Evolutionary conservation across 2,888 invertebrate species (phyloP), one percentile per base, ranked within the genome.

Genomic region (Leistus spinibarbis): DNA sequence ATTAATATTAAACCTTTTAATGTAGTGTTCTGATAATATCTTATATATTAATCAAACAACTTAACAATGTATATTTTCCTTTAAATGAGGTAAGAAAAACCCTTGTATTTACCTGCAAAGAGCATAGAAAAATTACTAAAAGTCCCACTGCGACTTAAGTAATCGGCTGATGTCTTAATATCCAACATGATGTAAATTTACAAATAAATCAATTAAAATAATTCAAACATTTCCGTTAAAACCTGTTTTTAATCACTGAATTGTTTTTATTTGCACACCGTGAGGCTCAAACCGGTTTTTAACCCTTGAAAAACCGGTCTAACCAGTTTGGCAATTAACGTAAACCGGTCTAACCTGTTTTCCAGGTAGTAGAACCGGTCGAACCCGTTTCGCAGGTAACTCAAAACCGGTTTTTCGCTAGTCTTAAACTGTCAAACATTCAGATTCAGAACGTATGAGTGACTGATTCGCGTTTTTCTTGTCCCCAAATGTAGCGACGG

Each of bases 71-170:
- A 62, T 23, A 62, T 23, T 22, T 23, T 17, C 62, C 13, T 24
- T 10, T 19, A 27, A 24, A 53, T 22, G 13, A 56, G 24, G 56
- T 71, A 7, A 57, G 24, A 23, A 40, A 54, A 53, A n/a, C 53
- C 9, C 22, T 17, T 80, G 86, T 86, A 88, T 88, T 89, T 92
- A 95, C 95, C 95, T 88, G 95, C 95, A 89, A 96, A 95, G 84
- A 96, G 91, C 96, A 96, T 96, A 87, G 96, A 95, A 90, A 96
- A 94, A 88, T 96, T 96, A 87, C 95, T 94, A 87, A 96, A 95
- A 79, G 95, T 94, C 85, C 95, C 95, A 85, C 95, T 93, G 85
- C 95, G 93, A 88, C 95, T 92, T 84, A 96, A 90, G 88, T 96
- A 95, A 90, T 95, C 95, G 87, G 95, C 93, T 83, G 95, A 93